Percentiles rank a stretch among this genome's conserved stretches.
Conservation (phyloP, 2,797 vertebrate genomes). For the Hirundo rustica region DNA sequence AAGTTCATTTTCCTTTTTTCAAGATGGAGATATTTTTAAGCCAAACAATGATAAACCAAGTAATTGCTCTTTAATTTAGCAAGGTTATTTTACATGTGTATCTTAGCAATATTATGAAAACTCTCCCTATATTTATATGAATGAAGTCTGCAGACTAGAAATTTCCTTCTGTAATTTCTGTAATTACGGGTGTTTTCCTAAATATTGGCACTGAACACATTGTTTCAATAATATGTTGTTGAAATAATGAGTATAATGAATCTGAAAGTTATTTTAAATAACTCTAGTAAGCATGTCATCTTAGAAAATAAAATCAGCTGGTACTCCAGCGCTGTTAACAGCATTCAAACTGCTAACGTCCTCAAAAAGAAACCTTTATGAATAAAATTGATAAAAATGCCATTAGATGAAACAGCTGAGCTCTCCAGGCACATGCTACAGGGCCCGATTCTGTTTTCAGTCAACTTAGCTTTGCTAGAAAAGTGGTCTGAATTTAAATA, state of each 20-base stretch:
- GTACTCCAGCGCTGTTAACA: background rate
- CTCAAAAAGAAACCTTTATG: background rate
- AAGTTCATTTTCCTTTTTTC: background rate
- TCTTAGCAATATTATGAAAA: background rate
- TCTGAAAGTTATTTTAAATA: background rate
- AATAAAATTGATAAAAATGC: background rate
- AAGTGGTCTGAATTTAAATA: background rate
- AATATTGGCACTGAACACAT: background rate
- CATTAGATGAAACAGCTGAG: background rate
- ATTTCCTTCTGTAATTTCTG: background rate
- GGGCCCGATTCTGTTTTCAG: background rate
- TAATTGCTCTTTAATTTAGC: constrained; percentile 21
- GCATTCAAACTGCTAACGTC: background rate
- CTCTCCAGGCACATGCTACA: background rate
- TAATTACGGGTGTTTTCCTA: background rate
- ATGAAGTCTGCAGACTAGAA: background rate
- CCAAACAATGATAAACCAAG: constrained; percentile 30
- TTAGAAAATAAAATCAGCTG: background rate
- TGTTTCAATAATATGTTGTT: background rate
- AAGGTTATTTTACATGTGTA: background rate
- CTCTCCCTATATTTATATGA: background rate
- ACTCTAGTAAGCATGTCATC: background rate
- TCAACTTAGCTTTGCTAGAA: background rate
- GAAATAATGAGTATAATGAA: background rate
- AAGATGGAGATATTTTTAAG: constrained; percentile 32